A percentile compares a stretch with the other conserved stretches of the same genome.
These are phyloP conservation scores for Limnodromus scolopaceus DNA, from an alignment of 2,797 vertebrate species.

Conservation along the genomic window DNA sequence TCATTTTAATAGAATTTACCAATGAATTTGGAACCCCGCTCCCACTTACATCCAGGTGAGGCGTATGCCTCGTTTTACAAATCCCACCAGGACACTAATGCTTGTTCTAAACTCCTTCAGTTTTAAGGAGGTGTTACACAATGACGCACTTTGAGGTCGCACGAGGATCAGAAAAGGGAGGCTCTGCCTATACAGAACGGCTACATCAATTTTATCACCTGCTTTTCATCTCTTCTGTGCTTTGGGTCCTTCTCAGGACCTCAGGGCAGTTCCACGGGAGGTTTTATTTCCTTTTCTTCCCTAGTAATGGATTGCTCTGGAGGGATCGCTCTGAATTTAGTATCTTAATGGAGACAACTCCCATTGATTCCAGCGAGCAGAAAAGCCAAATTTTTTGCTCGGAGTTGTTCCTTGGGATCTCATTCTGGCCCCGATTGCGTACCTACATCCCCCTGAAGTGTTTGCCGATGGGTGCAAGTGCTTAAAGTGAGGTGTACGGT, in stretches of 20 bases:
- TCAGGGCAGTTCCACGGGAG: background rate
- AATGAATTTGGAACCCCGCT: background rate
- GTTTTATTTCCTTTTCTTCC: background rate
- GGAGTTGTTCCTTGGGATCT: background rate
- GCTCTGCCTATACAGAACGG: background rate
- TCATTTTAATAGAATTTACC: background rate
- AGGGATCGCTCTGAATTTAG: background rate
- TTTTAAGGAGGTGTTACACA: background rate
- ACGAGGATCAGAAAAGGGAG: background rate
- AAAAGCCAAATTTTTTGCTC: background rate
- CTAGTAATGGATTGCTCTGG: background rate
- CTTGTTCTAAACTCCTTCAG: background rate
- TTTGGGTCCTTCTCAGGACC: background rate
- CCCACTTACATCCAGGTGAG: background rate
- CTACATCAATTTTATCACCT: background rate
- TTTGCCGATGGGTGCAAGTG: background rate
- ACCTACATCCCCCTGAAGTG: background rate
- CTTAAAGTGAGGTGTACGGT: background rate
- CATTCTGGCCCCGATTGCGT: rapidly evolving
- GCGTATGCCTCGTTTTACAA: background rate
- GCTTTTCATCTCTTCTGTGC: background rate
- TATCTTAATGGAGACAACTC: background rate
- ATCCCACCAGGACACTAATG: background rate
- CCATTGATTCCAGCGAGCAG: background rate
- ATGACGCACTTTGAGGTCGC: background rate